Base-by-base conservation (phyloP, 2,113 vertebrate genomes). In the Ptyas mucosa region DNA sequence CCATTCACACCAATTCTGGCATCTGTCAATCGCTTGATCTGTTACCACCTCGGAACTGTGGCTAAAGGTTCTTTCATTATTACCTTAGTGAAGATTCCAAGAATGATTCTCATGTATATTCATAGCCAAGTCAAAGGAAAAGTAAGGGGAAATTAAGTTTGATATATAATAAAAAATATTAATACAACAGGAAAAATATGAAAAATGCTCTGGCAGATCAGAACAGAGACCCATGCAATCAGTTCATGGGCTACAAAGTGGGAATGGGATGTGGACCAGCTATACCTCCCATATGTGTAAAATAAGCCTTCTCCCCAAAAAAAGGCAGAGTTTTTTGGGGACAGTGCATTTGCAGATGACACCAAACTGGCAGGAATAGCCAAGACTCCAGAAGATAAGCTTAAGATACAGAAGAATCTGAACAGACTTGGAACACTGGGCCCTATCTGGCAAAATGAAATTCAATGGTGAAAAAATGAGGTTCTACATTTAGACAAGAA, bases 21-120 rank as follows among this genome's bases (percentile, higher is more conserved):
- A 61, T 99, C 99, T 1, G 98, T 99, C 95, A 98, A 98, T 97
- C 97, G 99, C 90, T 98, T 99, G 97, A 96, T 99, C 75, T 97
- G 98, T 92, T 99, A 99, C 95, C 99, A 99, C 96, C 97, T 99
- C 91, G 99, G 99, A 94, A 99, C 99, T 0, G 98, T 99, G 93
- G 99, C 99, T 55, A 99, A 99, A 95, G 99, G 99, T 26, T 98
- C 99, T 96, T 99, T 99, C 97, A 99, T 99, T 97, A 99, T 99
- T 96, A 99, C 99, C 0, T 96, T 99, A 92, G 99, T 99, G 94
- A 99, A 99, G 97, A 98, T 99, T 95, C 99, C 99, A 11, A 97
- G 99, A 93, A 98, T 99, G 97, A 96, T 99, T 94, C 99, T 99
- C 91, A 99, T 99, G 98, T 99, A 99, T 96, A 97, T 99, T 94